Evolutionary conservation across 2,888 invertebrate genomes (phyloP).

Genomic region (Leistus spinibarbis): DNA sequence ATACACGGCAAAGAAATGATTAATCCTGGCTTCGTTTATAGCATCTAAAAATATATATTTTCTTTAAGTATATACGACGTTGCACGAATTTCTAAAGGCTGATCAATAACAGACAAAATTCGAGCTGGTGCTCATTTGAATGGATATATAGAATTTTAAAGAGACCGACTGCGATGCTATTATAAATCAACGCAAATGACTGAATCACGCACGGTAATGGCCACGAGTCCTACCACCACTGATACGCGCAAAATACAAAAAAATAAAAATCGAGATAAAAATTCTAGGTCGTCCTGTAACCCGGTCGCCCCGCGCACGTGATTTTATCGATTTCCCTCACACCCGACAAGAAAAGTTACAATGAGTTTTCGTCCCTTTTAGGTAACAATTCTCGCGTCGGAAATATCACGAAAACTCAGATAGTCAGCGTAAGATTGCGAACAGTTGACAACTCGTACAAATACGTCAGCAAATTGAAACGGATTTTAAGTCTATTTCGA

Average conservation of each 20-base stretch:
- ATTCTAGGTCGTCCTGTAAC: neutral
- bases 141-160: neutral
- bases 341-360: neutral
- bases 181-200: neutral
- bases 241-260: neutral
- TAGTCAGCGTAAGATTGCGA: neutral
- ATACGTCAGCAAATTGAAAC: constrained; percentile 8
- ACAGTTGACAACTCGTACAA: neutral
- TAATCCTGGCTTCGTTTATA: neutral
- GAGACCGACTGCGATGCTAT: neutral
- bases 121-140: neutral
- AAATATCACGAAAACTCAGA: neutral
- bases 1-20: neutral
- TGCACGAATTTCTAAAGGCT: neutral
- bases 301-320: neutral
- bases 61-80: neutral
- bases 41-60: neutral
- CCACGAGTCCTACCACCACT: neutral
- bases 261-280: neutral
- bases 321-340: neutral
- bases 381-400: neutral
- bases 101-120: neutral
- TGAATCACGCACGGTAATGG: neutral
- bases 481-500: neutral
- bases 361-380: neutral